Conservation (phyloP, 2,797 vertebrate species). For the Heteromormyrus szaboi region DNA sequence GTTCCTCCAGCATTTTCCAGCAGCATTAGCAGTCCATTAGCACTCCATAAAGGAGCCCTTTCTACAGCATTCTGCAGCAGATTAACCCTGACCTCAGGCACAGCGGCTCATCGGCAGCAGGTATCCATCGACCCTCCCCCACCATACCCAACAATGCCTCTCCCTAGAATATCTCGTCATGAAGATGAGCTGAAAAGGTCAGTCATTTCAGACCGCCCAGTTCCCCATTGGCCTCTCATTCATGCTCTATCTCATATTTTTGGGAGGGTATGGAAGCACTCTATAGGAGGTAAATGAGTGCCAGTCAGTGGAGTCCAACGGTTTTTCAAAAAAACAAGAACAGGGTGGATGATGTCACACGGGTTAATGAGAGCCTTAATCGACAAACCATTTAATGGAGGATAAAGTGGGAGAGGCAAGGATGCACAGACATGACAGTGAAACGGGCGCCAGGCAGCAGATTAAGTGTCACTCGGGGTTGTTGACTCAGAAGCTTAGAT, state of each 20-base stretch:
- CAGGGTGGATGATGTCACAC: constrained; percentile 32
- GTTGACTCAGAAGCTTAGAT: constrained; percentile 58
- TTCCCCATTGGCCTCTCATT: neutral
- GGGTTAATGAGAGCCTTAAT: constrained; percentile 25
- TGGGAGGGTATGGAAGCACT: neutral
- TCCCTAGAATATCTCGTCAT: neutral
- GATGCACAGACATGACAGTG: constrained; percentile 29
- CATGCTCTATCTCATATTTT: neutral
- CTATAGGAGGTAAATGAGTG: neutral
- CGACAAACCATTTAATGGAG: constrained; percentile 21
- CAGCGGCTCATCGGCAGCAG: constrained; percentile 32
- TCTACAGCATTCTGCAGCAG: constrained; percentile 48
- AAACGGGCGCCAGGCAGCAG: constrained; percentile 44
- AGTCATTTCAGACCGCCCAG: neutral
- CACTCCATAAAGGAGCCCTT: constrained; percentile 57
- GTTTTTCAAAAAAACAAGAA: constrained; percentile 6
- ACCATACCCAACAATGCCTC: neutral
- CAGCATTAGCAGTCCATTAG: constrained; percentile 61
- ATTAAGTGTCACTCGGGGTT: constrained; percentile 59
- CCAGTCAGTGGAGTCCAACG: neutral
- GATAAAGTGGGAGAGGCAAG: constrained; percentile 22
- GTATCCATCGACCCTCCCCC: neutral
- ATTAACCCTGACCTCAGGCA: constrained; percentile 48
- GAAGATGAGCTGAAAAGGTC: neutral
- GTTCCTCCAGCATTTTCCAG: constrained; percentile 55